Evolutionary conservation across 2,113 vertebrate species (phyloP), one percentile per base, ranked within the genome.

Genomic region (Melanostigma gelatinosum): DNA sequence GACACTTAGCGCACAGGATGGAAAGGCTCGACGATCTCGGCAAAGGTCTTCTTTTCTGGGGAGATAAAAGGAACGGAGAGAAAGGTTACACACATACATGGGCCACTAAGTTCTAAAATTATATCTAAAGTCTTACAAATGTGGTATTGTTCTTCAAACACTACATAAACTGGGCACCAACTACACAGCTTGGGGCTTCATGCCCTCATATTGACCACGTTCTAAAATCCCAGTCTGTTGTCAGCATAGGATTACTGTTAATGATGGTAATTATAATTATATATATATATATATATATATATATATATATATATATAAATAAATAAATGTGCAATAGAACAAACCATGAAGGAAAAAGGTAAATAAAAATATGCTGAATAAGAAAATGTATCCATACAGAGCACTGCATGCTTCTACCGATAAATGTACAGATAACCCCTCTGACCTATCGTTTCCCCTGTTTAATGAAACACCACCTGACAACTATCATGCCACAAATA

Each of bases 1-100:
- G 36, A 72, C n/a, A 71, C 76, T 97, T 94, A 99, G 87, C 95
- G 97, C n/a, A 97, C 0, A 0, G 98, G 96, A 81, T 86, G 0
- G 87, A 98, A 99, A 3, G 95, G 89, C 85, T 98, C 96, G 62
- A 95, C 44, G 29, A 98, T 88, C 75, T 98, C 95, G 34, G 94
- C 93, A 24, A 96, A 93, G 4, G 77, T 96, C 88, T 81, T 98
- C 87, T 92, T 96, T 1, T 96, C 97, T 99, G 88, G 27, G 63
- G 46, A 68, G 11, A 82, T 1, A 40, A 68, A 86, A 80, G 1
- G 77, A 66, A 46, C 0, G 42, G 62, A 90, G 75, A 5, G 10
- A 60, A 75, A 32, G 1, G 79, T 40, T 62, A 74, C 44, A 78
- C 15, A 60, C 13, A 69, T 16, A 48, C 9, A 54, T 11, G 3